A percentile compares a stretch with the other conserved stretches of the same genome.
phyloP scores from a whole-genome alignment of 2,113 vertebrate genomes.

The Propithecus coquereli region DNA sequence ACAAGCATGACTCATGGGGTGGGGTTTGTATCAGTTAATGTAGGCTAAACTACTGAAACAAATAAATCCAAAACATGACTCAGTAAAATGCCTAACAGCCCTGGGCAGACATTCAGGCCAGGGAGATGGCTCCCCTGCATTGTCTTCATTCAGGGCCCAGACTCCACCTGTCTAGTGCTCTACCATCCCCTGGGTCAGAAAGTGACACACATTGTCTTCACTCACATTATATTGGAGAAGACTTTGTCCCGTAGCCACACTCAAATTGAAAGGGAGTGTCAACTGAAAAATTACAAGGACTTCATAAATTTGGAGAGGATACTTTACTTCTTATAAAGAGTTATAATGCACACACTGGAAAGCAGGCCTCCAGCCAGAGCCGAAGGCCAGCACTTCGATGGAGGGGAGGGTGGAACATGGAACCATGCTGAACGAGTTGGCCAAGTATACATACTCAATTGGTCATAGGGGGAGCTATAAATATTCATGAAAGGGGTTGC shows the following conservation, averaged over 20 bases:
- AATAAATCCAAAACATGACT: background rate
- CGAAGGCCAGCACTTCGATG: no score
- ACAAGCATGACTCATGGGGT: slow-evolving; percentile 29
- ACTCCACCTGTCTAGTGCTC: background rate
- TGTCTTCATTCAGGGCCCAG: background rate
- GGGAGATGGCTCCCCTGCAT: background rate
- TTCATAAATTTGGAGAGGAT: no score
- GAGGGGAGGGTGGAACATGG: no score
- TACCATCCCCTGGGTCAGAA: background rate
- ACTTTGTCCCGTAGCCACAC: background rate
- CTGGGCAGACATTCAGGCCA: background rate
- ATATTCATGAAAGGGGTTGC: no score
- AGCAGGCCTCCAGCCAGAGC: no score
- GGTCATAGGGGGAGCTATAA: no score
- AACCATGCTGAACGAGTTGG: no score
- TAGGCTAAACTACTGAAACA: background rate
- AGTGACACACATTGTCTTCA: background rate
- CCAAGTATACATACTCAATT: no score
- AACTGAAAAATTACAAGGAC: no score
- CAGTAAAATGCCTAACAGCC: background rate
- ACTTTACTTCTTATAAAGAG: no score
- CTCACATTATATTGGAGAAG: background rate
- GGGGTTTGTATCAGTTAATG: slow-evolving; percentile 9
- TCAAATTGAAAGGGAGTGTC: background rate
- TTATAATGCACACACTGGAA: no score